Conservation (phyloP, 2,888 invertebrate genomes). For the Paralinhomoeus sp. region DNA sequence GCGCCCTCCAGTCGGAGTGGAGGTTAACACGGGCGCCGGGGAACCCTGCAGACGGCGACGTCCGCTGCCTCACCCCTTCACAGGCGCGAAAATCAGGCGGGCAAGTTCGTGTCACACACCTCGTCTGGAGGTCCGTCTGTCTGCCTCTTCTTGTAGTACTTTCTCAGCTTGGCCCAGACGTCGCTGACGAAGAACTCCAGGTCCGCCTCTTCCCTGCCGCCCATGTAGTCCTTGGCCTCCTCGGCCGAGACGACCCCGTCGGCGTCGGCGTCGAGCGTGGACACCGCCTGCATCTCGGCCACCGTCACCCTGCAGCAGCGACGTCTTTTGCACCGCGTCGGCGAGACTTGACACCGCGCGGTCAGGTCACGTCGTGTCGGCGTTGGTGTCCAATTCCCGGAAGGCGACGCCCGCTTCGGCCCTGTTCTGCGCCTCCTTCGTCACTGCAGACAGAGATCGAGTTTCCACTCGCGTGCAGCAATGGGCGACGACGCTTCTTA, state of each 20-base stretch:
- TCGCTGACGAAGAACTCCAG: slow-evolving; percentile 16
- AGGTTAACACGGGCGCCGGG: too few relatives aligned
- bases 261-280: slow-evolving; percentile 62
- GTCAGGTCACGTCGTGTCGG: slow-evolving; percentile 38
- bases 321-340: background rate
- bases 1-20: too few relatives aligned
- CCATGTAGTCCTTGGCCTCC: slow-evolving; percentile 41
- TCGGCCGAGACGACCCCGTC: slow-evolving; percentile 67
- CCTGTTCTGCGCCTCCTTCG: slow-evolving; percentile 26
- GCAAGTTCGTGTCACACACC: background rate
- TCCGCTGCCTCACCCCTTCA: too few relatives aligned
- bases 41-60: too few relatives aligned
- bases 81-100: too few relatives aligned
- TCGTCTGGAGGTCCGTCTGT: slow-evolving; percentile 1
- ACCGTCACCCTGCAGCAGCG: slow-evolving; percentile 35
- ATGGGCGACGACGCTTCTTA: too few relatives aligned
- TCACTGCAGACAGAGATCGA: too few relatives aligned
- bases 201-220: slow-evolving; percentile 11
- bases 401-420: slow-evolving; percentile 37
- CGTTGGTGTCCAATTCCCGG: slow-evolving; percentile 51
- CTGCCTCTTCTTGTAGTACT: background rate
- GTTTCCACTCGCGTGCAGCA: too few relatives aligned
- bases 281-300: slow-evolving; percentile 37
- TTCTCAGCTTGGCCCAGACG: slow-evolving; percentile 10
- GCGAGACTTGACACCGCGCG: background rate